Base-by-base conservation (phyloP, 2,888 invertebrate species). In the Caenorhabditis sp. region DNA sequence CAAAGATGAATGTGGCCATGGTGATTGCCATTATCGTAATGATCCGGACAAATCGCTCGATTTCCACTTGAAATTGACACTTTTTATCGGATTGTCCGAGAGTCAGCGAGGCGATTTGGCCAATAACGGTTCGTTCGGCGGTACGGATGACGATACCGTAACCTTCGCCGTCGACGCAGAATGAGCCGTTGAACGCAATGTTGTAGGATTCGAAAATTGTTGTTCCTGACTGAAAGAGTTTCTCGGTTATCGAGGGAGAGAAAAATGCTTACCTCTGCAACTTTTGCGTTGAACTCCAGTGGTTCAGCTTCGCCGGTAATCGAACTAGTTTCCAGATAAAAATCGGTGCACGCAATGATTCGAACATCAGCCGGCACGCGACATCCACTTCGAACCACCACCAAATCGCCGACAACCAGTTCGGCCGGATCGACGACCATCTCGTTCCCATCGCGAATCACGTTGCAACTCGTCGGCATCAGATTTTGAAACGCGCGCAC, bases 131-230 rank as follows among this genome's bases (percentile, higher is more conserved):
- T 5, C 64, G 58, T 17, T 67, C 66, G 57, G 77, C 83, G 14
- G 82, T 83, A 31, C 81, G 62, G 24, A 82, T 82, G 10, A 84
- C 84, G 31, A 84, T 66, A 12, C 81, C 84, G 59, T 79, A 74
- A 55, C 81, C 84, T 51, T 84, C 84, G 24, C 84, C 84, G 24
- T 84, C 84, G 24, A 84, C 84, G 67, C 84, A 84, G 59, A 83
- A 76, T 0, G 81, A 81, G 24, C 84, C 83, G 64, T 84, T 78
- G 70, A 78, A 78, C 0, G 77, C 79, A 23, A 80, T 70, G 62
- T 80, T 80, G 72, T 76, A 72, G 19, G 71, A 67, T 37, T 80
- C 79, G 62, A 81, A 81, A 37, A 81, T 73, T n/a, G 75, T 69
- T 1, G 51, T 61, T n/a, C 23, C 58, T 6, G 66, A 49, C 49